Percentiles rank a stretch among this genome's conserved stretches.
Conservation (phyloP, 2,113 vertebrate genomes). For the Xenopus borealis region DNA sequence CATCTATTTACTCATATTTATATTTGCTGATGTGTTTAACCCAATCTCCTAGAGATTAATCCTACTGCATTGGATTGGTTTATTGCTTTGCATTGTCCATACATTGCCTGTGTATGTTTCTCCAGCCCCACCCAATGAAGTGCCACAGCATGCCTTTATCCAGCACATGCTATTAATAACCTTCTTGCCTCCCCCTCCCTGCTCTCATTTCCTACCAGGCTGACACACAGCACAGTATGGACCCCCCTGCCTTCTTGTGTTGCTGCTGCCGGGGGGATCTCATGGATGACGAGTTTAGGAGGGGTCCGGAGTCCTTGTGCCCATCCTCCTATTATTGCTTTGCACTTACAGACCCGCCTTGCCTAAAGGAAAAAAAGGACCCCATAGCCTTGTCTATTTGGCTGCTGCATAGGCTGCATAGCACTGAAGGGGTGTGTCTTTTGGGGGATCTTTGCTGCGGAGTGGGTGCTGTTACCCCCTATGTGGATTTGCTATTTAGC, state of each 20-base stretch:
- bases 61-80: too few relatives aligned
- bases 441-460: neutral
- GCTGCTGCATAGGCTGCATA: neutral
- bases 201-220: neutral
- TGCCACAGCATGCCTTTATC: neutral
- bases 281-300: conserved; percentile 45
- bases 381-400: conserved; percentile 42
- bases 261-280: conserved; percentile 20
- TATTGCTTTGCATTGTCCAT: too few relatives aligned
- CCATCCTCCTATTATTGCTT: conserved; percentile 78
- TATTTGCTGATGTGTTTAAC: too few relatives aligned
- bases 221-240: neutral
- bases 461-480: neutral
- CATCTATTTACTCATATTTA: too few relatives aligned
- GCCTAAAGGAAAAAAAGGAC: conserved; percentile 50
- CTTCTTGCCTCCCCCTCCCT: neutral
- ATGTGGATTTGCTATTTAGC: neutral
- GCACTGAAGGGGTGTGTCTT: neutral
- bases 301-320: conserved; percentile 17
- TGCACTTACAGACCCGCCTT: conserved; percentile 86
- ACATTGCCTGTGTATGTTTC: too few relatives aligned
- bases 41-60: too few relatives aligned
- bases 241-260: neutral
- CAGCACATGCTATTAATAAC: neutral
- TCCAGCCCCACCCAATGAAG: neutral